Conservation (phyloP, 2,888 invertebrate genomes). For the Epinotia nisella region DNA sequence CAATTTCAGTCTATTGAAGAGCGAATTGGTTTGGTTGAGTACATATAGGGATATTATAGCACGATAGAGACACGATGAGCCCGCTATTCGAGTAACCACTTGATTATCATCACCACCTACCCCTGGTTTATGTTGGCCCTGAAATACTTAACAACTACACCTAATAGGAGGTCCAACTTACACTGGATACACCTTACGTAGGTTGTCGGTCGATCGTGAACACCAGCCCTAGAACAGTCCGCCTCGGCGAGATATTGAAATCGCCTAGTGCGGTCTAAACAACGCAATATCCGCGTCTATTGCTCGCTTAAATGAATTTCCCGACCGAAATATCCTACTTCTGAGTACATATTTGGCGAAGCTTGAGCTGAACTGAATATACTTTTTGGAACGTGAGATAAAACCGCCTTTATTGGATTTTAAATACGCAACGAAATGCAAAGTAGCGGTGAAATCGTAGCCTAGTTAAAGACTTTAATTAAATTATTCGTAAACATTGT, state of each 20-base stretch:
- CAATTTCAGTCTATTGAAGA: background rate
- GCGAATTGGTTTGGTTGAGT: constrained; percentile 3
- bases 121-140: background rate
- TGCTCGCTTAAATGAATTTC: constrained; percentile 41
- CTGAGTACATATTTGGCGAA: constrained; percentile 41
- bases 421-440: constrained; percentile 16
- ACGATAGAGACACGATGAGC: constrained; percentile 11
- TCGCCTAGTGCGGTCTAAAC: constrained; percentile 49
- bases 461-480: background rate
- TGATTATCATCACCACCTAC: background rate
- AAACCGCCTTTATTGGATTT: constrained; percentile 38
- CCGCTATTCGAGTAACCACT: background rate
- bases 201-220: background rate
- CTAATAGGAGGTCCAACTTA: background rate
- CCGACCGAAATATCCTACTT: constrained; percentile 38
- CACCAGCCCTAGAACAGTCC: background rate
- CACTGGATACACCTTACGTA: background rate
- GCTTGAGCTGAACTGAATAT: constrained; percentile 29
- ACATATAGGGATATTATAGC: background rate
- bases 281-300: constrained; percentile 50
- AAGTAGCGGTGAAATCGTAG: background rate
- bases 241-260: constrained; percentile 51
- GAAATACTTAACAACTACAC: background rate
- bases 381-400: constrained; percentile 30
- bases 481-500: constrained; percentile 3